phyloP scores from a whole-genome alignment of 2,888 invertebrate genomes.

The Teinopalpus imperialis region DNA sequence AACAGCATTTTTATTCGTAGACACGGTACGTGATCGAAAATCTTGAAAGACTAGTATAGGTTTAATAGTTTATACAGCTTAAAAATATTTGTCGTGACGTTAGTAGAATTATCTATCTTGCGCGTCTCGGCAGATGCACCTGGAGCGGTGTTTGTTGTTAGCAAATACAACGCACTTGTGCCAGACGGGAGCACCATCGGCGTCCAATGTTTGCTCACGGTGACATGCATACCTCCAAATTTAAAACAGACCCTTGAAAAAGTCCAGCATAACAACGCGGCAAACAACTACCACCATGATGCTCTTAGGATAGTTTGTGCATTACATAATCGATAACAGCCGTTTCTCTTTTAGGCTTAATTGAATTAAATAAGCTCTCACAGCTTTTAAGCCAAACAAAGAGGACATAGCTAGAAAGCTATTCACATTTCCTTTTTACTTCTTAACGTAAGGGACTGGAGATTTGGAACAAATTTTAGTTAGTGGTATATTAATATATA shows the following conservation, averaged over 20 bases:
- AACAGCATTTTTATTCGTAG: constrained; percentile 23
- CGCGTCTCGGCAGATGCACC: constrained; percentile 52
- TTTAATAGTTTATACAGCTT: constrained; percentile 30
- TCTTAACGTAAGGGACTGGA: too few species aligned
- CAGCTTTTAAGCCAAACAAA: too few species aligned
- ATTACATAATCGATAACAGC: background rate
- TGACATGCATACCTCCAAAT: constrained; percentile 69
- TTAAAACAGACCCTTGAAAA: constrained; percentile 42
- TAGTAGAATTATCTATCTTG: constrained; percentile 53
- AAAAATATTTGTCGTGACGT: constrained; percentile 47
- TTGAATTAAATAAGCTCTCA: too few species aligned
- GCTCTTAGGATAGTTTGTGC: background rate
- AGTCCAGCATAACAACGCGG: constrained; percentile 6
- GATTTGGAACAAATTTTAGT: too few species aligned
- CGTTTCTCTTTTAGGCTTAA: background rate
- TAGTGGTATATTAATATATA: too few species aligned
- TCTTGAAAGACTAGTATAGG: constrained; percentile 1
- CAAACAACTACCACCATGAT: constrained; percentile 2
- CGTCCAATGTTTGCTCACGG: constrained; percentile 59
- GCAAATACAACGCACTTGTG: constrained; percentile 71
- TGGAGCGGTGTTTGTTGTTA: constrained; percentile 62
- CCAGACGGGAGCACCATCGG: constrained; percentile 50
- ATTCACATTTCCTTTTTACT: too few species aligned
- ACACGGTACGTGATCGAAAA: constrained; percentile 23
- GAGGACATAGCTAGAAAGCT: too few species aligned